Percentiles rank a stretch among this genome's conserved stretches.
Conservation (phyloP, 2,888 invertebrate genomes). For the Piscicola geometra region DNA sequence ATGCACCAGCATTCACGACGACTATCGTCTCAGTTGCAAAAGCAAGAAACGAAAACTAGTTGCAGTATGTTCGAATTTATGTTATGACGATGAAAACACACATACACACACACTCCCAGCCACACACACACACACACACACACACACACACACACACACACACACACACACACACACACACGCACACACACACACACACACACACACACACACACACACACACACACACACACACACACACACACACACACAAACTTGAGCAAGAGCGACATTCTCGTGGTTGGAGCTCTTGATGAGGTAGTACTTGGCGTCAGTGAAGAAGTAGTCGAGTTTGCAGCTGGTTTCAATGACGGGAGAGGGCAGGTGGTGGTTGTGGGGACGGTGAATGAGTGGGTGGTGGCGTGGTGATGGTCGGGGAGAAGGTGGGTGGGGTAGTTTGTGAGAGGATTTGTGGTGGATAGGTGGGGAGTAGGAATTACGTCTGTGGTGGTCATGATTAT, state of each 20-base stretch:
- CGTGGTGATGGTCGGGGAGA: neutral
- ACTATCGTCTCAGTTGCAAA: neutral
- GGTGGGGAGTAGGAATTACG: too few species aligned
- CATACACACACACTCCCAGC: too few species aligned
- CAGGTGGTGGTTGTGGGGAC: neutral
- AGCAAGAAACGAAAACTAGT: too few species aligned
- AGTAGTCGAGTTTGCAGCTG: conserved; percentile 68
- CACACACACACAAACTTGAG: neutral
- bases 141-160: neutral
- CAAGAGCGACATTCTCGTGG: conserved; percentile 17
- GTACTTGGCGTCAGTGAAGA: conserved; percentile 20
- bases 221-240: neutral
- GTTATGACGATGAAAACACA: too few species aligned
- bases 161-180: neutral
- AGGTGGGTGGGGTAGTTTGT: neutral
- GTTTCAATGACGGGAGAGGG: conserved; percentile 59
- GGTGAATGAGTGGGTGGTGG: too few species aligned
- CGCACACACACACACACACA: neutral
- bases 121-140: conserved; percentile 21
- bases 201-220: too few species aligned
- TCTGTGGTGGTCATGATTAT: too few species aligned
- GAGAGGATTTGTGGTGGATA: too few species aligned
- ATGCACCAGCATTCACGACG: too few species aligned
- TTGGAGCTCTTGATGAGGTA: conserved; percentile 16
- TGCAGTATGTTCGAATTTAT: too few species aligned